Evolutionary conservation across 2,888 invertebrate species (phyloP).

Genomic region (Podabrus alpinus): DNA sequence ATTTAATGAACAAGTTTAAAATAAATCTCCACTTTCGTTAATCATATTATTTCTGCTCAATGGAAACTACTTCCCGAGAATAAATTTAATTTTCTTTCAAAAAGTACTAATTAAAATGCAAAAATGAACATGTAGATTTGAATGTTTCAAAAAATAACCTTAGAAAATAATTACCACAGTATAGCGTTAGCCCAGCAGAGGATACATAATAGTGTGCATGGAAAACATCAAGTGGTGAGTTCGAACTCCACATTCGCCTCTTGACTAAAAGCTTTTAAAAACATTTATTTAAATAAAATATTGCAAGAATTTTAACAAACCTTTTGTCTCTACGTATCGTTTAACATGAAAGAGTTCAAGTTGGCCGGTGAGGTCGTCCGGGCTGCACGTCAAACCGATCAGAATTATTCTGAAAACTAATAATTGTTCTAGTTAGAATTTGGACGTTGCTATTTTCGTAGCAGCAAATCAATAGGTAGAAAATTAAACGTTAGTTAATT

Average conservation of each 20-base stretch:
- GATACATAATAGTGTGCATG: background rate
- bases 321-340: background rate
- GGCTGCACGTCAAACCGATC: background rate
- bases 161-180: too few relatives aligned
- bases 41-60: background rate
- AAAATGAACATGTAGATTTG: too few relatives aligned
- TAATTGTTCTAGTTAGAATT: background rate
- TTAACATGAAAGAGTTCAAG: background rate
- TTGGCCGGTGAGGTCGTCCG: background rate
- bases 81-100: background rate
- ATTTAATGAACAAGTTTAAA: background rate
- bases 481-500: background rate
- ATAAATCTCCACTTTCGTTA: background rate
- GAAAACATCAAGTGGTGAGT: too few relatives aligned
- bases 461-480: background rate
- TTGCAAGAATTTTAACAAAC: background rate
- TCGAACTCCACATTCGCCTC: too few relatives aligned
- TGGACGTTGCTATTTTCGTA: background rate
- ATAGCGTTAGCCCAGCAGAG: too few relatives aligned
- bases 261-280: too few relatives aligned
- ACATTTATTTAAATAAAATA: background rate
- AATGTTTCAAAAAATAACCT: too few relatives aligned
- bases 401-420: background rate
- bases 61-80: too few relatives aligned
- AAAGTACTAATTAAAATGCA: background rate